Base-by-base conservation (phyloP, 2,797 vertebrate species). In the Australoheros facetus region DNA sequence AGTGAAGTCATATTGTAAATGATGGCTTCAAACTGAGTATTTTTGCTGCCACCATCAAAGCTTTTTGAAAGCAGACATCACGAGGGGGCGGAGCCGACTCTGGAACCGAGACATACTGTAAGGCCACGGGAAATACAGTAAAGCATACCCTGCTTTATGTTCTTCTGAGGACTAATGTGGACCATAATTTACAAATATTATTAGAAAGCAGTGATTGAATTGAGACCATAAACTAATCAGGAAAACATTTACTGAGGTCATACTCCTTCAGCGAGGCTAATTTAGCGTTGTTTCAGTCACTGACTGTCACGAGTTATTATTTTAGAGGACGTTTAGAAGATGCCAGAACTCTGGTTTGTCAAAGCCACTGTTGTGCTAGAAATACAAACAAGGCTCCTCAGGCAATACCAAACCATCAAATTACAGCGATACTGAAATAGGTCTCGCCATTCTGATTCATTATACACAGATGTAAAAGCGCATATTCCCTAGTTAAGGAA, bases 361-460 rank as follows among this genome's bases (percentile, higher is more conserved):
- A 66, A 12, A 66, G 39, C 7, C 7, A 16, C 42, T 66, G 23
- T 16, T 9, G 23, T 3, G 5, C 13, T 28, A 51, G 16, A 69
- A 51, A 51, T 2, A 30, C 62, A 51, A 16, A 69, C 0, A 0
- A n/a, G 42, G 42, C 7, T 30, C 62, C 0, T 48, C 1, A 5
- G 62, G 62, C 26, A 51, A 51, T 19, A 19, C 23, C 30, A 16
- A 51, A n/a, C 10, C 62, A 30, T 45, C 62, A 69, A 28, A 28
- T 13, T 17, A 69, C 28, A 3, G 62, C 42, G 19, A 30, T 8
- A 0, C 42, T 30, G 26, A 69, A 69, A 30, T 0, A 6, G 42
- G 23, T 51, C 23, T 19, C 3, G 19, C 17, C 17, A 19, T 17
- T 17, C 48, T 42, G 28, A 12, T 0, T 2, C 17, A 19, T 48